These are phyloP conservation scores for Oophaga pumilio DNA, from an alignment of 2,113 vertebrate species.

Conservation along the genomic window DNA sequence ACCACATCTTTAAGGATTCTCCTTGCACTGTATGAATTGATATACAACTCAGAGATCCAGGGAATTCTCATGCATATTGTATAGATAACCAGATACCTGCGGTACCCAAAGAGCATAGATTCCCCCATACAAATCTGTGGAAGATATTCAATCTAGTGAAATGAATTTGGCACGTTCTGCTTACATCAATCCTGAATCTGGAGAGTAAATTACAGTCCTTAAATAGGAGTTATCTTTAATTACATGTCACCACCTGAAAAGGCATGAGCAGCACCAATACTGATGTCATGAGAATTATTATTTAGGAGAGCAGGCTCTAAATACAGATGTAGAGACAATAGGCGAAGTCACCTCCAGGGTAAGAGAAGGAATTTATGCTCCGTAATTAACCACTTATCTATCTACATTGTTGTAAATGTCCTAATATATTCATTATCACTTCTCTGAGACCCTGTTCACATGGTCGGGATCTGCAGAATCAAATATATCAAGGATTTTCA, in stretches of 20 bases:
- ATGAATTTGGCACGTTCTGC: background rate
- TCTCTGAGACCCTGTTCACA: background rate
- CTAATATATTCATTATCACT: background rate
- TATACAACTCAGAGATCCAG: background rate
- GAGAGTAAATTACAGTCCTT: conserved; percentile 26
- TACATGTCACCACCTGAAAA: background rate
- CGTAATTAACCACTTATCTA: conserved; percentile 19
- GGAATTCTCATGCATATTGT: background rate
- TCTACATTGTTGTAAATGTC: background rate
- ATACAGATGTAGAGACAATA: conserved; percentile 5
- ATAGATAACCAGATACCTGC: background rate
- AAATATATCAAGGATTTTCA: background rate
- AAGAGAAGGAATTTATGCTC: background rate
- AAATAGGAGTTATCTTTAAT: conserved; percentile 1
- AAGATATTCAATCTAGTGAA: background rate
- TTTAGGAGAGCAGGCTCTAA: background rate
- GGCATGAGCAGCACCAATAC: background rate
- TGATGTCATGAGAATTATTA: conserved; percentile 27
- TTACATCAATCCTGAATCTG: conserved; percentile 6
- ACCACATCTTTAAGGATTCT: background rate
- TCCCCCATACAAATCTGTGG: background rate
- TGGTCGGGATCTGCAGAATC: background rate
- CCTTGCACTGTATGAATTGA: background rate
- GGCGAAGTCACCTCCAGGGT: background rate
- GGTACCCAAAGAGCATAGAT: background rate